phyloP scores from a whole-genome alignment of 2,888 invertebrate species.

The Drosophila longiperda region DNA sequence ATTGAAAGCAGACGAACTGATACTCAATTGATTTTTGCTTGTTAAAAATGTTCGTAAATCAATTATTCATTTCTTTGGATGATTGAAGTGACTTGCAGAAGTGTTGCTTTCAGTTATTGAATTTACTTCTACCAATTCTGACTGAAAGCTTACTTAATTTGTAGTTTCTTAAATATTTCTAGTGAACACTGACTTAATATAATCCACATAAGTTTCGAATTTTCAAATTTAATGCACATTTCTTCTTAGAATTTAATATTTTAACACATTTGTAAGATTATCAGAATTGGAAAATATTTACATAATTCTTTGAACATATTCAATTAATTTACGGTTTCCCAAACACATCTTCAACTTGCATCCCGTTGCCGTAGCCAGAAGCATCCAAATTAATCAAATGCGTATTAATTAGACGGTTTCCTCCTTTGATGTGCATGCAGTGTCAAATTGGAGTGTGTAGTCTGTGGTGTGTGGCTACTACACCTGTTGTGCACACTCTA shows the following conservation, averaged over 20 bases:
- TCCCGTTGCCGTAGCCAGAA: not conserved
- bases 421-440: constrained; percentile 36
- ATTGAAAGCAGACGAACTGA: constrained; percentile 38
- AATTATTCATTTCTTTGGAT: not conserved
- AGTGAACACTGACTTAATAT: not conserved
- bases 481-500: constrained; percentile 1
- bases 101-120: not conserved
- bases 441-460: constrained; percentile 19
- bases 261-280: not conserved
- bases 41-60: constrained; percentile 2
- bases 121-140: not conserved
- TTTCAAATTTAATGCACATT: not conserved
- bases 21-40: constrained; percentile 33
- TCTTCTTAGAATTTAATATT: not conserved
- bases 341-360: not conserved
- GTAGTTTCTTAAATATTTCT: not conserved
- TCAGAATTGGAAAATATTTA: not conserved
- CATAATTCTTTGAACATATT: not conserved
- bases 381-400: constrained; percentile 41
- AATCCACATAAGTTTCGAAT: not conserved
- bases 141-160: not conserved
- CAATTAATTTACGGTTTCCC: not conserved
- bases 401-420: constrained; percentile 54
- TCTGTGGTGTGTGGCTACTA: not conserved
- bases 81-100: not conserved